phyloP scores from a whole-genome alignment of 2,888 invertebrate genomes.

The Nemotelus pantherinus region DNA sequence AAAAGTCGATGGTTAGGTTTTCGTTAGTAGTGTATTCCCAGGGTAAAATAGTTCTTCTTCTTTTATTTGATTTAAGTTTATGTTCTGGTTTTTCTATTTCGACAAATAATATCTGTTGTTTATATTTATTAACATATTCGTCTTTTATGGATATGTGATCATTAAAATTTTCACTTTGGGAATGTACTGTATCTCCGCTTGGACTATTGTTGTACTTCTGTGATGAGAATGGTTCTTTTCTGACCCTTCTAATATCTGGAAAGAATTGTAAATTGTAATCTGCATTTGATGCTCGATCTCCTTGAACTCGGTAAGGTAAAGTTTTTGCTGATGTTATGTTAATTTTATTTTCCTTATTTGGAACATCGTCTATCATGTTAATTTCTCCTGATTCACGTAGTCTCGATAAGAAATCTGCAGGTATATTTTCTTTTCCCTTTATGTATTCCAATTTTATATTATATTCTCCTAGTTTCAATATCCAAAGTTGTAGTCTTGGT shows the following conservation, averaged over 20 bases:
- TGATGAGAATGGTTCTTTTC: no score
- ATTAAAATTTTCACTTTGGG: not conserved
- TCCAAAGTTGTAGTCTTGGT: constrained; percentile 1
- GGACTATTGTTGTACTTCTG: no score
- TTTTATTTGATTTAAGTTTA: not conserved
- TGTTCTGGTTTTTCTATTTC: constrained; percentile 3
- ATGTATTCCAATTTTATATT: not conserved
- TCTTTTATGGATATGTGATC: constrained; percentile 11
- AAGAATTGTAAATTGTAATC: no score
- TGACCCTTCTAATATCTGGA: no score
- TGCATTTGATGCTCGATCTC: not conserved
- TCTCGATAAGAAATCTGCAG: constrained; percentile 1
- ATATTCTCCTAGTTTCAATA: not conserved
- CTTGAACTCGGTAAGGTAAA: no score
- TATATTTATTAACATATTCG: not conserved
- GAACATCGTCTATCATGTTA: not conserved
- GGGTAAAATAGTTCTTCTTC: constrained; percentile 17
- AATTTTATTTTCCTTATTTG: no score
- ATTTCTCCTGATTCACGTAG: not conserved
- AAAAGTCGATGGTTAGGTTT: no score
- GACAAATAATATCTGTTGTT: constrained; percentile 9
- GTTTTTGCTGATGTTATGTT: no score
- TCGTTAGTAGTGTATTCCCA: not conserved
- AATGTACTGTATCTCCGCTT: not conserved
- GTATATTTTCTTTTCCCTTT: not conserved